A percentile compares a stretch with the other conserved stretches of the same genome.
phyloP scores from a whole-genome alignment of 2,888 invertebrate species.

The Macropis europaea region DNA sequence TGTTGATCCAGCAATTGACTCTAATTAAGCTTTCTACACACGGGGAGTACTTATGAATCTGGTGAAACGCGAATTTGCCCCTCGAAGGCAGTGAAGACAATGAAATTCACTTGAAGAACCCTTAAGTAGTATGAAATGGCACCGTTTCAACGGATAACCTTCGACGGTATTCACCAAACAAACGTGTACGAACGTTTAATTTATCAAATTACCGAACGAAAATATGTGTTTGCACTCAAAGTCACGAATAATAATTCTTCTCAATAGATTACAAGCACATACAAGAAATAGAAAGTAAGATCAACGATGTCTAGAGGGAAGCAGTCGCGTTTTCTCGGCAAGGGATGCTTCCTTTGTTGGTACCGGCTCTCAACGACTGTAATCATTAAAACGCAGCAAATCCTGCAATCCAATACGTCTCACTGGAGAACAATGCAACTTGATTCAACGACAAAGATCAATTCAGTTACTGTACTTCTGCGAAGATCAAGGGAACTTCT shows the following conservation, averaged over 20 bases:
- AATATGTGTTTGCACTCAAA: not conserved
- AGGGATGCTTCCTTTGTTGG: not conserved
- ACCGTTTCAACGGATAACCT: too few species aligned
- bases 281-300: not conserved
- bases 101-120: too few species aligned
- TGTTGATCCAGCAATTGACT: too few species aligned
- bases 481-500: not conserved
- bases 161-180: too few species aligned
- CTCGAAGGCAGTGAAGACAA: too few species aligned
- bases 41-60: too few species aligned
- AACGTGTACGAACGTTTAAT: too few species aligned
- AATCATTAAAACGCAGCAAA: constrained; percentile 36
- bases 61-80: too few species aligned
- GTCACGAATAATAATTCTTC: not conserved
- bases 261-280: not conserved
- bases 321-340: not conserved
- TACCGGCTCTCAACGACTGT: not conserved
- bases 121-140: too few species aligned
- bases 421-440: constrained; percentile 34
- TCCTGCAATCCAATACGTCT: constrained; percentile 34
- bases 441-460: constrained; percentile 42
- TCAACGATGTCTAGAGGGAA: not conserved
- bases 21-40: too few species aligned
- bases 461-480: constrained; percentile 32
- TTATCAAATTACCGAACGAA: too few species aligned